Base-by-base conservation (phyloP, 2,113 vertebrate genomes). In the Lynx canadensis region DNA sequence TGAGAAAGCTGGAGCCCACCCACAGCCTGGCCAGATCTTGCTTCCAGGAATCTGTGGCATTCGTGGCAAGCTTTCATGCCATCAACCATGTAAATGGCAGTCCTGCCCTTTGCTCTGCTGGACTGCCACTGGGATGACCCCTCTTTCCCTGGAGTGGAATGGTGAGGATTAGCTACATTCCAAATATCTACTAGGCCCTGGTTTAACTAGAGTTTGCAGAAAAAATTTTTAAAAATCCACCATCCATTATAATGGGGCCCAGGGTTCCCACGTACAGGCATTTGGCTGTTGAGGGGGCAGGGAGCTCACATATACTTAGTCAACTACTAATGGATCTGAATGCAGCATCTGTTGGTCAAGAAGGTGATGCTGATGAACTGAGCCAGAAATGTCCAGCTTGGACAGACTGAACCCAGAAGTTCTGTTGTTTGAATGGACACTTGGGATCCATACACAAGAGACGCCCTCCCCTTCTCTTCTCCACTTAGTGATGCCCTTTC, bases 231-330 rank as follows among this genome's bases (percentile, higher is more conserved):
- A 91, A 55, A 13, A 41, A 23, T 3, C 38, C 14, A 45, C n/a
- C 50, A 45, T 38, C 19, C 7, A 66, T 55, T 57, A 16, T 23
- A 2, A 69, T 7, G 19, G 65, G 50, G 41, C 78, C 66, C 48
- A 33, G 36, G 79, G 71, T 57, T 19, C 36, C 36, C 1, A 41
- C 3, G 7, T n/a, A 45, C 0, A 3, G 11, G 50, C n/a, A 21
- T 21, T 48, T 45, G 65, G 63, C 19, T 14, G 31, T 38, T 18
- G n/a, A 92, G 50, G 19, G 65, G 14, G 13, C 8, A 16, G 48
- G 66, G 27, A 15, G 69, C 52, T 89, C 78, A 71, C 3, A 57
- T 21, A 81, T 19, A 23, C 65, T 1, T 7, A 31, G 25, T 29
- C 36, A 65, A 50, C 63, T 50, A 52, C 76, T 31, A 36, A 50